Evolutionary conservation across 1,140 invertebrate genomes (phyloP), one percentile per base, ranked within the genome.

Genomic region (Drosophila carrolli): DNA sequence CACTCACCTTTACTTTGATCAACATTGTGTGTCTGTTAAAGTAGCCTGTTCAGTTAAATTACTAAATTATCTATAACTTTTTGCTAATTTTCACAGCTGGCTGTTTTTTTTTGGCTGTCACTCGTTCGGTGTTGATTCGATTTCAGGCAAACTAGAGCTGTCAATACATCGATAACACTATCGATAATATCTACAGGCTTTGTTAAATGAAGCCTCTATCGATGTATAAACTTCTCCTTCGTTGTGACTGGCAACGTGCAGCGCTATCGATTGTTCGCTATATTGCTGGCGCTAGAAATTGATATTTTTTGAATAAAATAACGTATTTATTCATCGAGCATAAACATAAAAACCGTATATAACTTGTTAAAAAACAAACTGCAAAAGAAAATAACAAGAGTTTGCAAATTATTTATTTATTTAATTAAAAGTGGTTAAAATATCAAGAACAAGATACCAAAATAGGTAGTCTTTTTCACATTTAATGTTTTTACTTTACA

Each of bases 1-100:
- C 29, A 14, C 74, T 93, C 94, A 97, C 96, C 95, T 97, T 97
- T 0, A 97, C 96, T 95, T 97, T 97, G 78, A 97, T 97, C 93
- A 97, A 93, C 96, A 97, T 97, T 88, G 92, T 95, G 92, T 72
- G 48, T 38, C 44, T 48, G 23, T 32, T 65, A 16, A 14, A n/a
- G 10, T 13, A 44, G 23, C 14, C 29, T 9, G 38, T 37, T 43
- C 29, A 58, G 43, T 50, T 40, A 29, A 66, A 85, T 43, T 75
- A 54, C n/a, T 43, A 19, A 71, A 68, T 55, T 46, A 44, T 47
- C 57, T 62, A 58, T 2, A 74, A 66, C 29, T 61, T 61, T 85
- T 71, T 38, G 78, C 82, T 71, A 85, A 82, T 38, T 62, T 77
- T 38, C 53, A 60, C 57, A 41, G 48, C 60, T 84, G 66, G 81